Conservation (phyloP, 2,797 vertebrate species). For the Microcaecilia unicolor region DNA sequence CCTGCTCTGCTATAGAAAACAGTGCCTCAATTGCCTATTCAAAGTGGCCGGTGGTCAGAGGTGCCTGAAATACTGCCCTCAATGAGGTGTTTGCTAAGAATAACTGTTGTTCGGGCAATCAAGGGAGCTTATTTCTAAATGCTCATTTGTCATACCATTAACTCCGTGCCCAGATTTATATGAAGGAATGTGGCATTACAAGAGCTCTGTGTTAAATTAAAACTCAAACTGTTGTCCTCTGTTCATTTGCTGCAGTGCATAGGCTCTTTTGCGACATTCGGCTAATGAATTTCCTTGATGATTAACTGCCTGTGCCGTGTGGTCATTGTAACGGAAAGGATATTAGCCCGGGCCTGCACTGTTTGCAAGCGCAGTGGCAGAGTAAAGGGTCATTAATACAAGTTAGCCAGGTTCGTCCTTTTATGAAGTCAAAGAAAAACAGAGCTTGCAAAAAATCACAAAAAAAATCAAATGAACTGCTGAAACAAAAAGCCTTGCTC, state of each 20-base stretch:
- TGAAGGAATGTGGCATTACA: conserved; percentile 14
- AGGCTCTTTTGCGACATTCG: conserved; percentile 43
- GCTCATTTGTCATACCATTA: conserved; percentile 31
- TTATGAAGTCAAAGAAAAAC: conserved; percentile 29
- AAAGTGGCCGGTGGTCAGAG: neutral
- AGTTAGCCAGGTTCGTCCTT: conserved; percentile 9
- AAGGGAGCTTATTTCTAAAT: conserved; percentile 15
- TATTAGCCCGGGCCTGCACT: conserved; percentile 5
- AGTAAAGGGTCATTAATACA: conserved; percentile 28
- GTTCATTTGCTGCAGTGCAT: conserved; percentile 37
- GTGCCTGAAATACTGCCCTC: neutral
- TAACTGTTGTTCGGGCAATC: conserved; percentile 10
- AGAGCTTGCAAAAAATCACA: conserved; percentile 22
- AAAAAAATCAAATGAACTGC: conserved; percentile 30
- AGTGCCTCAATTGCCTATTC: no score
- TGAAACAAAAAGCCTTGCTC: conserved; percentile 29
- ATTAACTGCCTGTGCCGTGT: conserved; percentile 44
- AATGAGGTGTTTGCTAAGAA: neutral
- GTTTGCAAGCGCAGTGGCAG: conserved; percentile 22
- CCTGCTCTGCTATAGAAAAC: no score
- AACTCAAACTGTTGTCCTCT: conserved; percentile 26
- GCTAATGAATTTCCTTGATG: conserved; percentile 54
- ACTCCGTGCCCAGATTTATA: conserved; percentile 12
- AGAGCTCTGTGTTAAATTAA: conserved; percentile 31
- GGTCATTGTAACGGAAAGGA: conserved; percentile 29